Percentiles rank a stretch among this genome's conserved stretches.
Conservation (phyloP, 1,140 invertebrate genomes). For the Drosophila aff. region DNA sequence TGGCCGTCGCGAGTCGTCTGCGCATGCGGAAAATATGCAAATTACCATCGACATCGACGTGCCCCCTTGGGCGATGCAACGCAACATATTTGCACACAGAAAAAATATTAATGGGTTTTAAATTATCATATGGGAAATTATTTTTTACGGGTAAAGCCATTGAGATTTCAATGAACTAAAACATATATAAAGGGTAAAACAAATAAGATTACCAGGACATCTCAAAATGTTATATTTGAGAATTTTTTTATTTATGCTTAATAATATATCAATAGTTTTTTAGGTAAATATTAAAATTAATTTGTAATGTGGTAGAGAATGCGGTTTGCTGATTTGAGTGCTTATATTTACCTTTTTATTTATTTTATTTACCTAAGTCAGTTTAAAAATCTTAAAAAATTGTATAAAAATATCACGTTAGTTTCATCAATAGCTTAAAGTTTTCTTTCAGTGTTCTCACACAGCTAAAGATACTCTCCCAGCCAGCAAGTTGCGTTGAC, state of each 20-base stretch:
- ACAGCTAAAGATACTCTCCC: constrained; percentile 21
- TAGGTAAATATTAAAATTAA: no score
- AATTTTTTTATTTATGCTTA: no score
- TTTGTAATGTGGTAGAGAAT: no score
- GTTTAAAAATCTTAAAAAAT: neutral
- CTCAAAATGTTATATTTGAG: no score
- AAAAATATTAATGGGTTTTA: neutral
- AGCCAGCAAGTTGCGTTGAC: constrained; percentile 55
- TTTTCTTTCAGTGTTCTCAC: constrained; percentile 5
- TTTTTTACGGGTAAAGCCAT: no score
- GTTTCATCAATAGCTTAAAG: neutral
- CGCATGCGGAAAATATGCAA: constrained; percentile 82
- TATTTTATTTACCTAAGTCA: neutral
- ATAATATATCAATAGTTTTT: no score
- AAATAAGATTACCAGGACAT: no score
- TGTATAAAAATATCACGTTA: neutral
- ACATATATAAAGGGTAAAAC: neutral
- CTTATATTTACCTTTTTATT: no score
- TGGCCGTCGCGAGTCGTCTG: constrained; percentile 56
- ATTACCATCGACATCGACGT: constrained; percentile 55
- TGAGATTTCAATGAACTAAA: neutral
- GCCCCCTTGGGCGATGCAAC: constrained; percentile 38
- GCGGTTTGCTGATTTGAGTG: no score
- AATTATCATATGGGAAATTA: neutral
- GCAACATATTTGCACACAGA: constrained; percentile 25